Evolutionary conservation across 1,140 invertebrate species (phyloP).

Genomic region (Eueides isabella): DNA sequence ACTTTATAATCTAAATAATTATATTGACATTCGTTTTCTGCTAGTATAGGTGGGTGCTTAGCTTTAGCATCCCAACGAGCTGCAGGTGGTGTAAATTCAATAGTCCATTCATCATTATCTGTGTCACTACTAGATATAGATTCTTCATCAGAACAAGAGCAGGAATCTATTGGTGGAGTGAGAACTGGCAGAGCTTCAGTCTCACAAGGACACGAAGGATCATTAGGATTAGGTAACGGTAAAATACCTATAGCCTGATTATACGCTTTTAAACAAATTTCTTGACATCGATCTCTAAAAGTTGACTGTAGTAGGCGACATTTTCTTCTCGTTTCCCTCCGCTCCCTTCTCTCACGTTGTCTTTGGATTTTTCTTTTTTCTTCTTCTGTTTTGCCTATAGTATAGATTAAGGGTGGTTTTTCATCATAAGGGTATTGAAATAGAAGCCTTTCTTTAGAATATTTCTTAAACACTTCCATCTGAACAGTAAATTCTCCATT

Average conservation of each 20-base stretch:
- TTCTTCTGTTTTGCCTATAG: conserved; percentile 73
- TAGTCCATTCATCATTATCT: conserved; percentile 70
- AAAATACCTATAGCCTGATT: conserved; percentile 74
- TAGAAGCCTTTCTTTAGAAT: conserved; percentile 68
- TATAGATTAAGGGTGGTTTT: conserved; percentile 69
- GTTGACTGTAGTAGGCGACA: conserved; percentile 68
- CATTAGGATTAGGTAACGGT: conserved; percentile 65
- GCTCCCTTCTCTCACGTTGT: conserved; percentile 63
- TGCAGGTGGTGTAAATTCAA: conserved; percentile 70
- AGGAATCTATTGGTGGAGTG: conserved; percentile 65
- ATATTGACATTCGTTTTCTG: conserved; percentile 65
- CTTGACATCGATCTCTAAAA: conserved; percentile 71
- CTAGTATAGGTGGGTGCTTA: conserved; percentile 58
- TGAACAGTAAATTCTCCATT: conserved; percentile 74
- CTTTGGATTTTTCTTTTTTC: conserved; percentile 65
- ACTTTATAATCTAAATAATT: conserved; percentile 76
- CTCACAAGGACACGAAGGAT: conserved; percentile 67
- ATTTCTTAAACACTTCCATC: conserved; percentile 78
- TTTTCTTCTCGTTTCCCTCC: conserved; percentile 70
- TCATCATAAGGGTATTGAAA: conserved; percentile 76
- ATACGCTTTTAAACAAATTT: conserved; percentile 76
- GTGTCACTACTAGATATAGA: conserved; percentile 66
- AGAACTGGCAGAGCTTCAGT: conserved; percentile 45
- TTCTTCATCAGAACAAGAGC: conserved; percentile 69
- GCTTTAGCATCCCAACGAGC: conserved; percentile 66